Conservation (phyloP, 2,113 vertebrate species). For the Balaenoptera acutorostrata region DNA sequence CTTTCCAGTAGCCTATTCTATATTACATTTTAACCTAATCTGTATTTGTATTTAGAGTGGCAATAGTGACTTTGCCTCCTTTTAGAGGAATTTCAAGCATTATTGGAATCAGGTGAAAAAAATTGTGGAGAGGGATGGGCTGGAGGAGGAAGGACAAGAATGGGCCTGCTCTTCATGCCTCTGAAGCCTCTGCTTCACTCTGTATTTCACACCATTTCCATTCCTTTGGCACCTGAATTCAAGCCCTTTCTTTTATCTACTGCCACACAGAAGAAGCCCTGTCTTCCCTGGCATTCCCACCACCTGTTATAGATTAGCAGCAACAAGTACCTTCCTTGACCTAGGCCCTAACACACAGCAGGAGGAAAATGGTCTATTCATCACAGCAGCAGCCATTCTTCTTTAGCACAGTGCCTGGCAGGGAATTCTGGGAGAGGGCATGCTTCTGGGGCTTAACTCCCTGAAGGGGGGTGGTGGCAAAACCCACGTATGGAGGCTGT, state of each 20-base stretch:
- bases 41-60: background rate
- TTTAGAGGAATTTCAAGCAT: background rate
- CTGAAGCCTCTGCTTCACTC: background rate
- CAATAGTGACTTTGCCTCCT: background rate
- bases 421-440: background rate
- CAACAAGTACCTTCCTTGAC: conserved; percentile 11
- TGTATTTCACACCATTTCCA: background rate
- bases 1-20: background rate
- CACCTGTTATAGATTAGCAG: background rate
- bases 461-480: background rate
- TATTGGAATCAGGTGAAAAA: conserved; percentile 16
- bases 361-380: background rate
- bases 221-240: conserved; percentile 26
- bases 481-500: background rate
- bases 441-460: background rate
- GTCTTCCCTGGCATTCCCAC: background rate
- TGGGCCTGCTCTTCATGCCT: background rate
- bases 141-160: background rate
- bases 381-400: background rate
- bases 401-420: background rate
- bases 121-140: background rate
- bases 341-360: background rate
- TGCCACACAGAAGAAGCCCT: conserved; percentile 8
- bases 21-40: background rate
- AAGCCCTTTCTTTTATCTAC: background rate